A percentile compares a stretch with the other conserved stretches of the same genome.
Evolutionary conservation across 2,113 vertebrate species (phyloP).

Genomic region (Colistium nudipinnis): DNA sequence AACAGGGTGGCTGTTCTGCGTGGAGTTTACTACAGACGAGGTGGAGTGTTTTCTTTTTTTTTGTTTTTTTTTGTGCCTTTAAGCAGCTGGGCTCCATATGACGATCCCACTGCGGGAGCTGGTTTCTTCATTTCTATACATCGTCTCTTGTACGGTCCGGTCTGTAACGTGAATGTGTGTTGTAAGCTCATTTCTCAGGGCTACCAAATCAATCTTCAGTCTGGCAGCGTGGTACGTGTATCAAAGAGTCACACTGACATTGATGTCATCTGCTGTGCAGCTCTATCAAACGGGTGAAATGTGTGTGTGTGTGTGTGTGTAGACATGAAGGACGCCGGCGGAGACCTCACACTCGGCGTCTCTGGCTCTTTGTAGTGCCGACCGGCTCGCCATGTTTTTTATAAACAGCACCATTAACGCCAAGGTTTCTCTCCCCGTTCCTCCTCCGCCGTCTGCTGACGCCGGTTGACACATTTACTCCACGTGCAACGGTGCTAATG

Average conservation of each 20-base stretch:
- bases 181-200: too few species aligned
- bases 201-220: not conserved
- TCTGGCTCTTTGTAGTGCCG: constrained; percentile 64
- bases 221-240: not conserved
- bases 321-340: constrained; percentile 37
- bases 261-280: constrained; percentile 76
- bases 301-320: constrained; percentile 23
- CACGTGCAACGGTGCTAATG: constrained; percentile 71
- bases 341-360: constrained; percentile 67
- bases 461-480: constrained; percentile 75
- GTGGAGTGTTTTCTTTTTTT: constrained; percentile 34
- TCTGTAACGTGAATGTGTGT: too few species aligned
- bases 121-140: not conserved
- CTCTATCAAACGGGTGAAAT: constrained; percentile 55
- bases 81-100: constrained; percentile 42
- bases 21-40: constrained; percentile 17
- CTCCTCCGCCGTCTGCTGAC: constrained; percentile 38
- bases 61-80: too few species aligned
- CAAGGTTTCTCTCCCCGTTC: constrained; percentile 61
- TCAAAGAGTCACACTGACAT: constrained; percentile 39
- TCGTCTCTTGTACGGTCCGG: not conserved
- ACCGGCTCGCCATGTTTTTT: constrained; percentile 52
- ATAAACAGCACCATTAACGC: constrained; percentile 75
- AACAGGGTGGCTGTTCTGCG: constrained; percentile 38
- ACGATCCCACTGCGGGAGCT: constrained; percentile 19